Percentiles rank a stretch among this genome's conserved stretches.
Conservation (phyloP, 2,797 vertebrate species). For the Mareca penelope region DNA sequence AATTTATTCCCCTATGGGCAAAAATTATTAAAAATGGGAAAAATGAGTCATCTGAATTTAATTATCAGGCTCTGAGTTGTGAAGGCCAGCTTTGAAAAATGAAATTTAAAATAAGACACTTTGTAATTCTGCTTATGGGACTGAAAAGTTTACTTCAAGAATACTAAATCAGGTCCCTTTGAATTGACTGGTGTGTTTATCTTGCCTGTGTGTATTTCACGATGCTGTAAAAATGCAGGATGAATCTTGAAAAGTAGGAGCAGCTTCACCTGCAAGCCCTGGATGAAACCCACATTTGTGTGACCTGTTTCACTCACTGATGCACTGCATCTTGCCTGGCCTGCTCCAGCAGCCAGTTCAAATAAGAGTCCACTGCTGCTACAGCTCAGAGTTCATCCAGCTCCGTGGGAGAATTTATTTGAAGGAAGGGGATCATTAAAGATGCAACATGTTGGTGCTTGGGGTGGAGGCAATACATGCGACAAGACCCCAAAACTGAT, state of each 20-base stretch:
- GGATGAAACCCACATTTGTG: background rate
- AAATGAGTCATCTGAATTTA: slow-evolving; percentile 51
- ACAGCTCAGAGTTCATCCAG: background rate
- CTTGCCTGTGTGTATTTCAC: rapidly evolving
- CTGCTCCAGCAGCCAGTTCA: background rate
- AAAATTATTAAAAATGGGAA: slow-evolving; percentile 47
- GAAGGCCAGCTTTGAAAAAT: background rate
- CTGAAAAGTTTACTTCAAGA: background rate
- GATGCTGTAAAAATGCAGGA: rapidly evolving
- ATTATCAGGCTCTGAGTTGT: background rate
- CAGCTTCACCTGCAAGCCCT: rapidly evolving
- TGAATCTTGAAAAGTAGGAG: background rate
- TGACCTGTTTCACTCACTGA: rapidly evolving
- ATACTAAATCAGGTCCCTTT: background rate
- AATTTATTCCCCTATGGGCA: background rate
- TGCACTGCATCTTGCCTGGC: rapidly evolving
- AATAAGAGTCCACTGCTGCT: rapidly evolving
- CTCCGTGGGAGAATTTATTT: rapidly evolving
- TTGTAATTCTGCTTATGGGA: background rate
- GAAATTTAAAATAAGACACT: slow-evolving; percentile 7
- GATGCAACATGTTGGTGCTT: background rate
- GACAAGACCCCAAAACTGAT: rapidly evolving
- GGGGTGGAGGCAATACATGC: background rate
- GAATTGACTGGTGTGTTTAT: background rate
- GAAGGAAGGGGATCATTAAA: background rate